Percentiles rank a stretch among this genome's conserved stretches.
These are phyloP conservation scores for Drosophila jambulina DNA, from an alignment of 1,140 invertebrate genomes.

Conservation along the genomic window DNA sequence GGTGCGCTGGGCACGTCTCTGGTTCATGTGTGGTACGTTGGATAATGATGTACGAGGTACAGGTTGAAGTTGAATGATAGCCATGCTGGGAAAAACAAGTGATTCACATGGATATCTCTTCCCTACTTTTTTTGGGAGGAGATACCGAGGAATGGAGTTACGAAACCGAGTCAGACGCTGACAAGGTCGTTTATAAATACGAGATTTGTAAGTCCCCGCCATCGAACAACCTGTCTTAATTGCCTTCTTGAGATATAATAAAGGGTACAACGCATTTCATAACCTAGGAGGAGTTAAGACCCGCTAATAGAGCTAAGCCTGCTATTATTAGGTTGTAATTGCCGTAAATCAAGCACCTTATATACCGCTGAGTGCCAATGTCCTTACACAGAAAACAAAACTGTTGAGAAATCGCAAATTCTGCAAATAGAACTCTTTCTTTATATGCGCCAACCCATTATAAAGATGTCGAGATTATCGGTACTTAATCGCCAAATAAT, in stretches of 20 bases:
- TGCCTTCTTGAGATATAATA: slow-evolving; percentile 11
- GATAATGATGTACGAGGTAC: slow-evolving; percentile 39
- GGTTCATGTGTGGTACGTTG: slow-evolving; percentile 41
- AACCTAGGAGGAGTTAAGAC: slow-evolving; percentile 37
- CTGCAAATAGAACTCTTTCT: slow-evolving; percentile 36
- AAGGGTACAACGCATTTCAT: slow-evolving; percentile 20
- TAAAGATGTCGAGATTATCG: slow-evolving; percentile 73
- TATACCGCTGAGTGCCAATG: slow-evolving; percentile 8
- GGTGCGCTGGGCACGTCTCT: slow-evolving; percentile 51
- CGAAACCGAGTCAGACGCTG: slow-evolving; percentile 5
- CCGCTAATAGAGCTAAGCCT: slow-evolving; percentile 1
- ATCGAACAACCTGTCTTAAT: slow-evolving; percentile 32
- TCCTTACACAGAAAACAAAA: slow-evolving; percentile 38
- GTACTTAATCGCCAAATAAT: slow-evolving; percentile 66
- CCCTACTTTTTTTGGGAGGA: neutral
- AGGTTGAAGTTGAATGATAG: slow-evolving; percentile 56
- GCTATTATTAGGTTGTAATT: slow-evolving; percentile 6
- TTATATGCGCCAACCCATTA: slow-evolving; percentile 27
- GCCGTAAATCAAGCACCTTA: slow-evolving; percentile 16
- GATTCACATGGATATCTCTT: slow-evolving; percentile 24
- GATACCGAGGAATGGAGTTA: slow-evolving; percentile 16
- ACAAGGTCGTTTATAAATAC: slow-evolving; percentile 6
- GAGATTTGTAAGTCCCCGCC: slow-evolving; percentile 22
- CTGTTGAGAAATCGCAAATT: slow-evolving; percentile 5
- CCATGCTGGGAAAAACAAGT: slow-evolving; percentile 42